Evolutionary conservation across 2,888 invertebrate genomes (phyloP).

Genomic region (Melieria picta): DNA sequence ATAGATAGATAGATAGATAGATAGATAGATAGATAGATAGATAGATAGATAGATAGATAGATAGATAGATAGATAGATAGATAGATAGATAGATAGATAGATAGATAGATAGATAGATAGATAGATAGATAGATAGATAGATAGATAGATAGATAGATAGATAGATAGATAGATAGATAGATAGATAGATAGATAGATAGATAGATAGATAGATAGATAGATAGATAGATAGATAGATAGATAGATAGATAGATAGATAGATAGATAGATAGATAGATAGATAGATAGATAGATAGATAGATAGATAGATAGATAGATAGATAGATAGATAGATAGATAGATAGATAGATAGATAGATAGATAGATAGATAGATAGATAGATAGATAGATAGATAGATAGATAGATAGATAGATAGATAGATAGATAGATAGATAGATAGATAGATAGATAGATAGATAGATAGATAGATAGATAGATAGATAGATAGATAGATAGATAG

Average conservation of each 20-base stretch:
- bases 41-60: neutral
- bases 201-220: neutral
- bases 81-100: neutral
- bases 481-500: neutral
- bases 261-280: too few species aligned
- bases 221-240: neutral
- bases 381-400: conserved; percentile 3
- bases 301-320: neutral
- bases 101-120: neutral
- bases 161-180: neutral
- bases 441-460: neutral
- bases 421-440: neutral
- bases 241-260: too few species aligned
- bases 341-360: conserved; percentile 4
- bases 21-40: neutral
- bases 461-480: neutral
- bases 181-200: neutral
- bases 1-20: too few species aligned
- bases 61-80: neutral
- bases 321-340: neutral
- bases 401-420: neutral
- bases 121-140: conserved; percentile 4
- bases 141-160: neutral
- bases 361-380: conserved; percentile 4
- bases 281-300: neutral